Base-by-base conservation (phyloP, 2,113 vertebrate genomes). In the Pelmatolapia mariae region DNA sequence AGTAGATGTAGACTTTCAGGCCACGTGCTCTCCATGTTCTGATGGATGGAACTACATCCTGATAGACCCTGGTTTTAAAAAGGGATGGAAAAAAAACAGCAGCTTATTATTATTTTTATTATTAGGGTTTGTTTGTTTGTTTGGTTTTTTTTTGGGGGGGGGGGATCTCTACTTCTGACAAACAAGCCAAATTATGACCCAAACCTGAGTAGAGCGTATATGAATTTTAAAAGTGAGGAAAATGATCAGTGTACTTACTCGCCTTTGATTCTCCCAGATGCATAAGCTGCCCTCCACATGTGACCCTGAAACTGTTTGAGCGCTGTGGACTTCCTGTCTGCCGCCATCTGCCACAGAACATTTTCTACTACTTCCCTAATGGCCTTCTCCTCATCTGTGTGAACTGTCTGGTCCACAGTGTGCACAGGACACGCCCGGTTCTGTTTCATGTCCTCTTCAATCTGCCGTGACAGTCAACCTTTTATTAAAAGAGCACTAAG, bases 301-400 rank as follows among this genome's bases (percentile, higher is more conserved):
- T 99, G 99, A 16, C 99, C 98, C 89, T 99, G 99, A 31, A 99
- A 96, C 94, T 98, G 98, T 68, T 99, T 99, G 88, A 99, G 97
- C 0, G 99, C 99, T 0, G 97, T 98, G n/a, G 97, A 98, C 95
- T 99, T 99, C 89, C 98, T 97, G 95, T 99, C 98, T 19, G 97
- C 94, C 1, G 98, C 97, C 98, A 99, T 99, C 96, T 99, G 98
- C 99, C 99, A 99, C 81, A 95, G 94, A 54, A 99, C 98, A 0
- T 97, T 98, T 82, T 98, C 98, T 10, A 98, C 96, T 0, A 99
- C 98, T 0, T 98, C 98, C 85, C 97, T 96, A 92, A 99, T 98
- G 68, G 96, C 92, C 83, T 94, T 97, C 88, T 98, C 97, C 81
- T 97, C 94, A 43, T 97, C 97, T 2, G 97, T 98, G 6, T 95